These are phyloP conservation scores for Nemopilema nomurai DNA, from an alignment of 30 jellyfish, hydroid and myxozoan genomes.

Conservation along the genomic window DNA sequence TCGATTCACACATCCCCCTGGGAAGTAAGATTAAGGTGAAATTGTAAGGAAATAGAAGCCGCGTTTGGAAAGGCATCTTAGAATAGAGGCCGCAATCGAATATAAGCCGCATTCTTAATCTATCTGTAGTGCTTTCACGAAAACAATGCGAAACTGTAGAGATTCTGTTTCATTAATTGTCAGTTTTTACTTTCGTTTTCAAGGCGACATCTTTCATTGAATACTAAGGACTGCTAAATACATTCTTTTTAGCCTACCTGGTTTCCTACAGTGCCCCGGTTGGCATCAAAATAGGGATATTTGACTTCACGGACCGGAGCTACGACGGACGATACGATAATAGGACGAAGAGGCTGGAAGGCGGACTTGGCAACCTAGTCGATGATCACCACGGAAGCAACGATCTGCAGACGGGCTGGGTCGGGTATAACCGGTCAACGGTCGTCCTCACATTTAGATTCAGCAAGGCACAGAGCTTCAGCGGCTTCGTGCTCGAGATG, in stretches of 20 bases:
- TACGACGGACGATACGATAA: slow-evolving; percentile 40
- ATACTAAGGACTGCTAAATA: no score
- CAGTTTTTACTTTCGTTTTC: no score
- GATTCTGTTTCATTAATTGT: no score
- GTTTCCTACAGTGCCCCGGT: slow-evolving; percentile 50
- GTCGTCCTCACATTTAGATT: slow-evolving; percentile 31
- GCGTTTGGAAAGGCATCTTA: no score
- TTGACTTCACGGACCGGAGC: slow-evolving; percentile 60
- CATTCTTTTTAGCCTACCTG: slow-evolving; percentile 16
- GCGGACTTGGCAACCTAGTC: slow-evolving; percentile 61
- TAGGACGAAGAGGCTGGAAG: not conserved
- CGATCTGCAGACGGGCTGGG: slow-evolving; percentile 65
- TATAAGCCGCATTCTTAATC: no score
- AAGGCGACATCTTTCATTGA: no score
- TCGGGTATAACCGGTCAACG: slow-evolving; percentile 42
- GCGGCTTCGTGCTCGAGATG: slow-evolving; percentile 17
- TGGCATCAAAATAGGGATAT: slow-evolving; percentile 55
- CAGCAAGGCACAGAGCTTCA: slow-evolving; percentile 29
- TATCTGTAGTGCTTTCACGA: no score
- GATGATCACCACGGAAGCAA: slow-evolving; percentile 60
- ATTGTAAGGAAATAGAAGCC: no score
- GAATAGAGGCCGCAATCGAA: no score
- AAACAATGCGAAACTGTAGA: no score
- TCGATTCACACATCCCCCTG: no score
- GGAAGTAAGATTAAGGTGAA: no score